Evolutionary conservation across 2,888 invertebrate species (phyloP), one percentile per base, ranked within the genome.

Genomic region (Laothoe populi): DNA sequence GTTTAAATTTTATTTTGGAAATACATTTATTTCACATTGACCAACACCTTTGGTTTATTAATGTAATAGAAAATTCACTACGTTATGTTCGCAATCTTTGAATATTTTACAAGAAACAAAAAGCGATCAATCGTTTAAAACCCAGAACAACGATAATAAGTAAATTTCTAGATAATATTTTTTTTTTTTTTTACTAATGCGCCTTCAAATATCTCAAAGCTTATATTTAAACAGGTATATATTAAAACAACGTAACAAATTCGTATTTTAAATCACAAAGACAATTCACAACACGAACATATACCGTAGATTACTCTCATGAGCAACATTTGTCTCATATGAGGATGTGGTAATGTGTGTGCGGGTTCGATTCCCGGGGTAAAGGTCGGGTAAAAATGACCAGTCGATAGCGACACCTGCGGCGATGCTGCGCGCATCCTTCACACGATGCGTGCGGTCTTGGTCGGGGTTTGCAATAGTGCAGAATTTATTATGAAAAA

Each of bases 301-400:
- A 16, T 26, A 10, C 46, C 46, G 31, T 35, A 44, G 53, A 31
- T 53, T 31, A 31, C 19, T 16, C 35, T 19, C 53, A 31, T 70
- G 76, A 69, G 70, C 70, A 64, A 61, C 65, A 62, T 64, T 57
- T 59, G 53, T 19, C 59, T 60, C 57, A 64, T 35, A 53, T 11
- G 53, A 53, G 53, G 53, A 53, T 57, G 57, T 45, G 31, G 38
- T 31, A 26, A 45, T 57, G 60, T 53, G 60, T 53, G 61, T 35
- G 61, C 57, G 61, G 40, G 23, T 57, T 45, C 53, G 57, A 61
- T 61, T 57, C 57, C 31, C 53, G 35, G 53, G 53, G 19, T 53
- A 61, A 21, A n/a, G 60, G 60, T 61, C 60, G 53, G 66, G 64
- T 77, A 79, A 80, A 77, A 81, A 78, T 80, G 71, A 72, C 68